Base-by-base conservation (phyloP, 2,888 invertebrate genomes). In the Ophraella communa region DNA sequence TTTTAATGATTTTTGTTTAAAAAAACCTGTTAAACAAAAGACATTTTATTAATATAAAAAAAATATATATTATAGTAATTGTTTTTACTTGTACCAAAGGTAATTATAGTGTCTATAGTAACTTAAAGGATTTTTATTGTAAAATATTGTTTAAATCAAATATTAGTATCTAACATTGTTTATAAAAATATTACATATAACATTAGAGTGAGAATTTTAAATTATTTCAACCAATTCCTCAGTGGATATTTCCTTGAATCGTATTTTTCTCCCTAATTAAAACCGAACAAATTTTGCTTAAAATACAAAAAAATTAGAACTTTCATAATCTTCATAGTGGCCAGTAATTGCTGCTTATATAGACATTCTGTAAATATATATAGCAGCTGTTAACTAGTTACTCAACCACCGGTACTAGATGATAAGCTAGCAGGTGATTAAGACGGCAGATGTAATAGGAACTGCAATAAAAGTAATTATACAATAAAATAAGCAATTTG, bases 301-400 rank as follows among this genome's bases (percentile, higher is more conserved):
- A 21, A 21, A 47, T 11, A n/a, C 3, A 17, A 51, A 5, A 14
- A 27, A 24, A 27, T 14, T 14, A 24, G 17, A 8, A 23, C n/a
- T 47, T 24, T 27, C 27, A 1, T 51, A 23, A 27, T 27, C 24
- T 18, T 27, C 23, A 51, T 27, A 51, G 23, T 27, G 49, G 49
- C 49, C 24, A 27, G 17, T 52, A 4, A 23, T 20, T 44, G 30
- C 52, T 60, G 60, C 21, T 49, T 24, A 27, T 44, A 44, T 42
- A 30, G 35, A 49, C 35, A 52, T 44, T 42, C 42, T 52, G 27
- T 45, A 39, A n/a, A 17, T 39, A 39, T 52, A n/a, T n/a, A n/a
- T 51, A 60, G 60, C 60, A 60, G 52, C 49, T 42, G 17, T 44
- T 42, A 59, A 27, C 21, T 11, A 14, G 35, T 42, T 17, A 21